phyloP scores from a whole-genome alignment of 2,797 vertebrate genomes.

The Eospalax fontanierii region DNA sequence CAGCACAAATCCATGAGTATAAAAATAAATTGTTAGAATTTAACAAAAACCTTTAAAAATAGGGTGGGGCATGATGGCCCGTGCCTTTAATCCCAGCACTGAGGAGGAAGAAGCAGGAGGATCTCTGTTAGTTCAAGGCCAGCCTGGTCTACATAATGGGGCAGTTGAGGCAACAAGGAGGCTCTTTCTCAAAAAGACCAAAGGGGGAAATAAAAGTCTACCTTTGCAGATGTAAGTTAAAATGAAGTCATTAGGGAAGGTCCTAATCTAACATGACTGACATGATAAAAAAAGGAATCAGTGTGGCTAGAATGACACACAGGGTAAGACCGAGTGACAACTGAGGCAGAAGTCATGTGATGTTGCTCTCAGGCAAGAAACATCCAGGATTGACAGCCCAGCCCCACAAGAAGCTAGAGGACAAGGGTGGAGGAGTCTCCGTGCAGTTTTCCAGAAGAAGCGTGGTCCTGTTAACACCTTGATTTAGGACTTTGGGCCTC shows the following conservation, averaged over 20 bases:
- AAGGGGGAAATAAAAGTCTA: no score
- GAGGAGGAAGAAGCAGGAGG: no score
- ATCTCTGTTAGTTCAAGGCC: no score
- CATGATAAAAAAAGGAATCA: neutral
- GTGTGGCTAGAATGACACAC: neutral
- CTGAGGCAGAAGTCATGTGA: neutral
- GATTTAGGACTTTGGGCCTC: neutral
- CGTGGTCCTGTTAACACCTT: neutral
- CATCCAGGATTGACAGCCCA: accelerated
- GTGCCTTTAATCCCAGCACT: no score
- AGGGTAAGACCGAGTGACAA: neutral
- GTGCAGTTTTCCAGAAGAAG: neutral
- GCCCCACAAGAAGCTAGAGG: neutral
- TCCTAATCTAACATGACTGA: neutral
- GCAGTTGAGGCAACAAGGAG: no score
- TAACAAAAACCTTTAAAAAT: no score
- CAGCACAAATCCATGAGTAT: neutral
- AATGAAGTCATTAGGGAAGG: neutral
- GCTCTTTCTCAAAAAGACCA: no score
- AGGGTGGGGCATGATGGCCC: no score
- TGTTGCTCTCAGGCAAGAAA: neutral
- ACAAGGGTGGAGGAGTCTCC: no score
- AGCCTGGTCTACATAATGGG: no score
- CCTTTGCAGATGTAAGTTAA: neutral
- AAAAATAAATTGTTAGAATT: neutral